Evolutionary conservation across 1,140 invertebrate genomes (phyloP).

Genomic region (Cepaea nemoralis): DNA sequence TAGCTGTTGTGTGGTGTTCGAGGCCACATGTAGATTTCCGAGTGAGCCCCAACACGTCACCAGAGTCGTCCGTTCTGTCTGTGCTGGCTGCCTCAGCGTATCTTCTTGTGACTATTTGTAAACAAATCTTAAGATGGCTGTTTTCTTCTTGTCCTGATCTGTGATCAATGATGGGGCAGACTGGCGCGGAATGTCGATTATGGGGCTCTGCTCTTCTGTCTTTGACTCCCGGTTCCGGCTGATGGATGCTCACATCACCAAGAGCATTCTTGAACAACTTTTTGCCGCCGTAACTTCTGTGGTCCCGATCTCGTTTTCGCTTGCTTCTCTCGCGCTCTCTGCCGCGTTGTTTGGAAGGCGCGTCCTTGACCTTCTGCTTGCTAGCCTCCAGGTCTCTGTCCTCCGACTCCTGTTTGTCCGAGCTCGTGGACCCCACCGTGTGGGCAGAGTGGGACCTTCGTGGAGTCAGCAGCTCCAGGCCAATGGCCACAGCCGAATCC

Average conservation of each 20-base stretch:
- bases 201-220: not conserved
- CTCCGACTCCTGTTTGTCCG: slow-evolving; percentile 26
- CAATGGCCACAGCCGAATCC: slow-evolving; percentile 10
- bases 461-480: not conserved
- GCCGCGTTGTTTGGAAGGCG: slow-evolving; percentile 8
- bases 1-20: not conserved
- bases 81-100: not conserved
- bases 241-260: not conserved
- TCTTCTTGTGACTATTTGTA: not conserved
- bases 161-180: not conserved
- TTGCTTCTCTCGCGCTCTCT: slow-evolving; percentile 33
- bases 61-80: not conserved
- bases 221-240: not conserved
- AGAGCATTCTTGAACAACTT: slow-evolving; percentile 21
- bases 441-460: slow-evolving; percentile 34
- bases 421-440: slow-evolving; percentile 2
- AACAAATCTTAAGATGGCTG: not conserved
- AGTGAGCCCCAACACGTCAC: not conserved
- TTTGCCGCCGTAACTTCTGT: not conserved
- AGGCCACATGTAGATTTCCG: slow-evolving; percentile 8
- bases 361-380: slow-evolving; percentile 13
- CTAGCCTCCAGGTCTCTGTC: slow-evolving; percentile 1
- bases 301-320: slow-evolving; percentile 19
- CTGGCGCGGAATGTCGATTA: not conserved
- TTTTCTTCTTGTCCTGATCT: not conserved